phyloP scores from a whole-genome alignment of 2,888 invertebrate genomes.

The Eilema depressum region DNA sequence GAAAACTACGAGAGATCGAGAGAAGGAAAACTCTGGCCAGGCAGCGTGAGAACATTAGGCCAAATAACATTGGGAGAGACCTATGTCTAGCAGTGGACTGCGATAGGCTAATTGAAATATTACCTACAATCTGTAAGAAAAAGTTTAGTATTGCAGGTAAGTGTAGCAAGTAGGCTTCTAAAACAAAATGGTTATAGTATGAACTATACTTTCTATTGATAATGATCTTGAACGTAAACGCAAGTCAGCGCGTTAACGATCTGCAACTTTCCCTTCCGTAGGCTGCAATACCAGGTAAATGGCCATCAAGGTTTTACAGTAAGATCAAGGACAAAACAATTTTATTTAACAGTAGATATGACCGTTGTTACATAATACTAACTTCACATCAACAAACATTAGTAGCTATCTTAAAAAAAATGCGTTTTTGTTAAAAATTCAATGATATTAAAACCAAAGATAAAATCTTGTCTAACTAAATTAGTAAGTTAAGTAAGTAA shows the following conservation, averaged over 20 bases:
- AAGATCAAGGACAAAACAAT: neutral
- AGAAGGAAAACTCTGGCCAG: no score
- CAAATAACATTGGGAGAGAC: no score
- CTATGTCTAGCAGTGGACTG: no score
- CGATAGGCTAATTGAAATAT: no score
- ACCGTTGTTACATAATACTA: no score
- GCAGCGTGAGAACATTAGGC: no score
- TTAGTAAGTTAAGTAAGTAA: neutral
- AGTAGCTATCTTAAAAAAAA: no score
- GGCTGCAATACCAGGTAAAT: neutral
- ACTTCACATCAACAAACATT: no score
- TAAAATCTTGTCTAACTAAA: neutral
- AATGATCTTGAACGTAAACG: slow-evolving; percentile 42
- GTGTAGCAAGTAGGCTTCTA: neutral
- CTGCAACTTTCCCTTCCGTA: slow-evolving; percentile 39
- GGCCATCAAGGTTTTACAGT: neutral
- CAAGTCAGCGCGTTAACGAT: slow-evolving; percentile 33
- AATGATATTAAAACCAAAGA: neutral
- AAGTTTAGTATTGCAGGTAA: neutral
- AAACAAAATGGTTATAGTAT: neutral
- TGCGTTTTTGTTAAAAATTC: no score
- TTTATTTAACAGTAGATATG: neutral
- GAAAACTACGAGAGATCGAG: no score
- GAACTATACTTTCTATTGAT: slow-evolving; percentile 39
- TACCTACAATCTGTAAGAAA: no score